These are phyloP conservation scores for Drosophila punjabiensis DNA, from an alignment of 1,140 invertebrate genomes.

Conservation along the genomic window DNA sequence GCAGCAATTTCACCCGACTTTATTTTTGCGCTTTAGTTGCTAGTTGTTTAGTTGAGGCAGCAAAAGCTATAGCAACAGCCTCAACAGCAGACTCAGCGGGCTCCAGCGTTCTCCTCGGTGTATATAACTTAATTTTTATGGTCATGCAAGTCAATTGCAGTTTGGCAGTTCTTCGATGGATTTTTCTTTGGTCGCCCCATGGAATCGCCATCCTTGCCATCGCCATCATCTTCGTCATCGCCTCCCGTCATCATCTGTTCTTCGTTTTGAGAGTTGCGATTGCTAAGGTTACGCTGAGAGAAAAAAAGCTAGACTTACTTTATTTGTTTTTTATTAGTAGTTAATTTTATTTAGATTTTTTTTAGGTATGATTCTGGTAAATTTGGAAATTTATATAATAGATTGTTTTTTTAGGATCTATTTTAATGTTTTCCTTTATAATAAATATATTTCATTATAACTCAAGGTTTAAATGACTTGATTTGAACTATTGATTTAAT, in stretches of 20 bases:
- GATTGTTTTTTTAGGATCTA: too few species aligned
- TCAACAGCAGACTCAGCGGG: neutral
- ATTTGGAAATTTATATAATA: too few species aligned
- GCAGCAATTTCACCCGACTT: conserved; percentile 78
- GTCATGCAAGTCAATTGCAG: conserved; percentile 83
- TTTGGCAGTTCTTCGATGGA: conserved; percentile 79
- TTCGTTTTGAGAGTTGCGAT: conserved; percentile 12
- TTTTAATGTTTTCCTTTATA: too few species aligned
- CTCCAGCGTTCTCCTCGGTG: conserved; percentile 44
- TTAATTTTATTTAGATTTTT: too few species aligned
- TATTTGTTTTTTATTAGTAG: too few species aligned
- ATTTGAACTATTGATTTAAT: too few species aligned
- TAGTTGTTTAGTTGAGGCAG: conserved; percentile 6
- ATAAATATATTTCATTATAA: too few species aligned
- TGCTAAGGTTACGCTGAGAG: neutral
- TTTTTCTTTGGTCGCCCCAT: conserved; percentile 40
- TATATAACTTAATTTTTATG: conserved; percentile 83
- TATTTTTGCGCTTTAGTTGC: conserved; percentile 74
- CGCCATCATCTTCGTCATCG: conserved; percentile 62
- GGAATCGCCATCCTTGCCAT: conserved; percentile 24
- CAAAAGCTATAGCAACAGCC: too few species aligned
- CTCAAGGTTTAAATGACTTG: too few species aligned
- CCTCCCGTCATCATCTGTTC: conserved; percentile 52
- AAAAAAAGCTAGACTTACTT: neutral
- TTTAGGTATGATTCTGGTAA: too few species aligned